Conservation (phyloP, 1,140 invertebrate species). For the Formica selysi region DNA sequence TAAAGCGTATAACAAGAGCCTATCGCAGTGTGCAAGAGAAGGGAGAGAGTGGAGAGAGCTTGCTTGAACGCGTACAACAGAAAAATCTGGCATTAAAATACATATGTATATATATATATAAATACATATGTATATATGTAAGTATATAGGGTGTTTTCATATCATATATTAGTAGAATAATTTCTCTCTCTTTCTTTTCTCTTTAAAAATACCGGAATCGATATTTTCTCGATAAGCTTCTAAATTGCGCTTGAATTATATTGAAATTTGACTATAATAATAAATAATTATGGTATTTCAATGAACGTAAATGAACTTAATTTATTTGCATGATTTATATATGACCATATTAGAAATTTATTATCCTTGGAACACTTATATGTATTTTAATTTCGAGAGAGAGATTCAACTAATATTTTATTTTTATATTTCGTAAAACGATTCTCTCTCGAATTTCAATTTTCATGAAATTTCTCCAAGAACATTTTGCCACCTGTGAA, state of each 20-base stretch:
- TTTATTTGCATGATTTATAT: neutral
- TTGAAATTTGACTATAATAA: neutral
- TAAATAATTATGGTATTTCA: too few relatives aligned
- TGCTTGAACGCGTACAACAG: neutral
- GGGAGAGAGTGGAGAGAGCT: neutral
- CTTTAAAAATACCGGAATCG: neutral
- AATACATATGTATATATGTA: neutral
- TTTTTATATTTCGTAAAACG: neutral
- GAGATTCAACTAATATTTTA: neutral
- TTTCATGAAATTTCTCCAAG: neutral
- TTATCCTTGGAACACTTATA: neutral
- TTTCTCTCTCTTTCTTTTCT: neutral
- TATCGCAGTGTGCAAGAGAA: neutral
- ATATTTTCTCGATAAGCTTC: neutral
- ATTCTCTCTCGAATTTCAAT: neutral
- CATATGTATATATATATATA: neutral
- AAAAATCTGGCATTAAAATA: constrained; percentile 29
- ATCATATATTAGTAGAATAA: constrained; percentile 7
- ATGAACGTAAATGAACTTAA: neutral
- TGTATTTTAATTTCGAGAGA: neutral
- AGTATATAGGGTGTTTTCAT: neutral
- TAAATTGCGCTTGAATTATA: constrained; percentile 9
- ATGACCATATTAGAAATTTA: neutral
- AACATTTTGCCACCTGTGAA: neutral
- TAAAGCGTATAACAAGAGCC: constrained; percentile 73